phyloP scores from a whole-genome alignment of 2,888 invertebrate genomes.

The Epirrita christyi region DNA sequence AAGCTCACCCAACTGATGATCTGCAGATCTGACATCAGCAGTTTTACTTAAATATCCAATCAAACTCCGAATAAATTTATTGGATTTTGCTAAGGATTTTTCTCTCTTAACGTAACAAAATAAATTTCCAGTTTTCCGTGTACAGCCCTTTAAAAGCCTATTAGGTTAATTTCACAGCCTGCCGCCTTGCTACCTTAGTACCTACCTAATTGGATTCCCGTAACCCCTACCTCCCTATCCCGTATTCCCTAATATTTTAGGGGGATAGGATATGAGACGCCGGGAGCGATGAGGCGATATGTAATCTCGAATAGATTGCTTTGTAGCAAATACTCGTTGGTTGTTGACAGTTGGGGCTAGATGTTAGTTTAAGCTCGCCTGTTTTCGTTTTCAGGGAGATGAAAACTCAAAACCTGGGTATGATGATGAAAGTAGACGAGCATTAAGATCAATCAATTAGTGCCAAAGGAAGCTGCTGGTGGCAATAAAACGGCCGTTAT shows the following conservation, averaged over 20 bases:
- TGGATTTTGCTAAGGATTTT: no score
- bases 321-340: constrained; percentile 3
- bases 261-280: constrained; percentile 12
- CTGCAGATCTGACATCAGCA: no score
- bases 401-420: background rate
- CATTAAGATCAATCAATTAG: no score
- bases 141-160: constrained; percentile 9
- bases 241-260: constrained; percentile 10
- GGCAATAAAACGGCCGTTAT: no score
- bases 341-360: background rate
- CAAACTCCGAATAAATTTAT: no score
- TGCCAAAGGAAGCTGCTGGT: no score
- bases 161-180: constrained; percentile 22
- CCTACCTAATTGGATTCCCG: constrained; percentile 24
- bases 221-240: constrained; percentile 11
- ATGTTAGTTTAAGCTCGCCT: constrained; percentile 1
- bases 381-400: background rate
- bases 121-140: constrained; percentile 20
- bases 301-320: constrained; percentile 23
- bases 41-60: no score
- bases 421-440: background rate
- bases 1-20: no score
- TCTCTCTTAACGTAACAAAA: constrained; percentile 3
- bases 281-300: constrained; percentile 9
- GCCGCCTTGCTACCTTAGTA: constrained; percentile 17